Conservation (phyloP, 2,797 vertebrate species). For the Brachyalestes nurse region DNA sequence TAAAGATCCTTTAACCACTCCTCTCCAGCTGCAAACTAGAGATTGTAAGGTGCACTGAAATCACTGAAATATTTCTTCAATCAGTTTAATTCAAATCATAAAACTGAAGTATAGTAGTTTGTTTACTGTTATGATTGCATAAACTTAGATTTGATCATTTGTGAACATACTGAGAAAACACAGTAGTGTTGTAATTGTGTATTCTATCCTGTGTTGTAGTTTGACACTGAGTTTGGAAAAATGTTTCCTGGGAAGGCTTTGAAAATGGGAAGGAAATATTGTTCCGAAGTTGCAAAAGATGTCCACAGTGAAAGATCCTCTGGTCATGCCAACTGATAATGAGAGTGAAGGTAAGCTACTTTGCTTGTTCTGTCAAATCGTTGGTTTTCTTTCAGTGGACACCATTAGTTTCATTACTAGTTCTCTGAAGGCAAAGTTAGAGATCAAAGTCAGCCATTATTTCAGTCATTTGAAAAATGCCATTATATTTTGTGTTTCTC, state of each 20-base stretch:
- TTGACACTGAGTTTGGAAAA: slow-evolving; percentile 29
- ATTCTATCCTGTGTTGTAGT: background rate
- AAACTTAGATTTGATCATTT: too few species aligned
- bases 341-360: slow-evolving; percentile 31
- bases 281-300: slow-evolving; percentile 31
- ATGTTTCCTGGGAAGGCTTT: slow-evolving; percentile 31
- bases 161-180: too few species aligned
- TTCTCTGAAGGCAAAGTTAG: background rate
- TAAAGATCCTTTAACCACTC: too few species aligned
- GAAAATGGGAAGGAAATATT: slow-evolving; percentile 31
- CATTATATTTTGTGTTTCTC: background rate
- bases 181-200: background rate
- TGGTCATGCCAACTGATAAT: background rate
- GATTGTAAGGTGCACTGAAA: too few species aligned
- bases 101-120: too few species aligned
- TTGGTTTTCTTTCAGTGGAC: too few species aligned
- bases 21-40: too few species aligned
- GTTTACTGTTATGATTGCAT: too few species aligned
- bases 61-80: too few species aligned
- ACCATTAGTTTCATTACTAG: too few species aligned
- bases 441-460: too few species aligned
- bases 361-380: background rate
- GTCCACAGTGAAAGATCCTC: background rate
- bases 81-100: too few species aligned
- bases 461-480: background rate